Percentiles rank a stretch among this genome's conserved stretches.
Evolutionary conservation across 2,888 invertebrate species (phyloP).

Genomic region (Conomelus anceps): DNA sequence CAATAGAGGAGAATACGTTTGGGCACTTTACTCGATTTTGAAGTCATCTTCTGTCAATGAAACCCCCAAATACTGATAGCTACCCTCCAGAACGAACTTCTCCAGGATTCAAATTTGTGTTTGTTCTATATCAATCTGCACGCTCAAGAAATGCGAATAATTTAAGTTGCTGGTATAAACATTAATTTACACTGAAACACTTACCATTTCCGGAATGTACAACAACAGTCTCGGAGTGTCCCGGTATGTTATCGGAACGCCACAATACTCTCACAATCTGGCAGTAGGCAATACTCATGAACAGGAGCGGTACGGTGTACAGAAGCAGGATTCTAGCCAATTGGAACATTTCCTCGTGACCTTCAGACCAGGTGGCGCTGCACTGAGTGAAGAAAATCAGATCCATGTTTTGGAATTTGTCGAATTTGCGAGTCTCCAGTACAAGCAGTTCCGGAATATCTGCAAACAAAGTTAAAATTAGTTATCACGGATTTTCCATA

Average conservation of each 20-base stretch:
- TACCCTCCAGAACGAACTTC: no score
- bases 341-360: conserved; percentile 62
- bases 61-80: no score
- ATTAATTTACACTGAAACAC: not conserved
- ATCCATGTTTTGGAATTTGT: conserved; percentile 44
- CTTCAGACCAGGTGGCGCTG: conserved; percentile 59
- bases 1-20: no score
- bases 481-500: not conserved
- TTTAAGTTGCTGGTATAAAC: no score
- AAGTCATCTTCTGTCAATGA: no score
- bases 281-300: conserved; percentile 79
- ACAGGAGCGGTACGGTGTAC: conserved; percentile 69
- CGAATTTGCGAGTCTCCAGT: conserved; percentile 50
- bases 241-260: conserved; percentile 70
- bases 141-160: no score
- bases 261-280: conserved; percentile 78
- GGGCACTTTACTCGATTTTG: no score
- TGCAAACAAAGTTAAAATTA: conserved; percentile 40
- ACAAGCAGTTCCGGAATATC: conserved; percentile 73
- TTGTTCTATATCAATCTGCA: no score
- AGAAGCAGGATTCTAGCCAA: conserved; percentile 63
- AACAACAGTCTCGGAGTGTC: conserved; percentile 45
- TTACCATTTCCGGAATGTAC: conserved; percentile 18
- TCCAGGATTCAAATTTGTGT: no score
- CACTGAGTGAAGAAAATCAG: conserved; percentile 65